Base-by-base conservation (phyloP, 2,797 vertebrate genomes). In the Parauchenoglanis ngamensis region DNA sequence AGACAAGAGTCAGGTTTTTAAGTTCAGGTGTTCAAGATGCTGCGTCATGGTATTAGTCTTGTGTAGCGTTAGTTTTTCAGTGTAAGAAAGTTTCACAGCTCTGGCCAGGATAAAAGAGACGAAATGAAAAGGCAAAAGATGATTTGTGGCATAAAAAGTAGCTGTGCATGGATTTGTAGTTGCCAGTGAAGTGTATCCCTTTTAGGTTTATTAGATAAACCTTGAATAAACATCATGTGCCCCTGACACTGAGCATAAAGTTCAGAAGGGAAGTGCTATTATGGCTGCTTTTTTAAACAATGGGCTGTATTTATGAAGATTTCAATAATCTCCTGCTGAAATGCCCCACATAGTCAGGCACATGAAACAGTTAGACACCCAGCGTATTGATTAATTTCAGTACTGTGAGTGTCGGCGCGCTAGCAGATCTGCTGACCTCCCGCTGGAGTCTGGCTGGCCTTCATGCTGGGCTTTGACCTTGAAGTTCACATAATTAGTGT, bases 291-390 rank as follows among this genome's bases (percentile, higher is more conserved):
- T 81, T 44, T 12, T n/a, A 81, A 81, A 81, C 10, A 23, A n/a
- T n/a, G 0, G 46, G 13, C 31, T 54, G 6, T 85, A 54, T 85
- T 72, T 59, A 76, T 63, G 44, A 70, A 68, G 82, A 78, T 85
- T 35, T 85, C 40, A 56, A 28, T 72, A n/a, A 86, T 87, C 78
- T 70, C 2, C 52, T 82, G 79, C 67, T 57, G 49, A 83, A 86
- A 83, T 19, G 10, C 25, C 67, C 52, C 7, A 19, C 86, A 56
- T 15, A 46, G 35, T 79, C 57, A 10, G 17, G 67, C 44, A n/a
- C 40, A 85, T 52, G 68, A 83, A 73, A 57, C 54, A 61, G 25
- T 86, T 85, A 57, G 5, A 72, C 10, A 28, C 19, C 7, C 2
- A 5, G 54, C 35, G 13, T 85, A 83, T 78, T 40, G 77, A 57